Evolutionary conservation across 2,113 vertebrate genomes (phyloP).

Genomic region (Megaceryle maxima): DNA sequence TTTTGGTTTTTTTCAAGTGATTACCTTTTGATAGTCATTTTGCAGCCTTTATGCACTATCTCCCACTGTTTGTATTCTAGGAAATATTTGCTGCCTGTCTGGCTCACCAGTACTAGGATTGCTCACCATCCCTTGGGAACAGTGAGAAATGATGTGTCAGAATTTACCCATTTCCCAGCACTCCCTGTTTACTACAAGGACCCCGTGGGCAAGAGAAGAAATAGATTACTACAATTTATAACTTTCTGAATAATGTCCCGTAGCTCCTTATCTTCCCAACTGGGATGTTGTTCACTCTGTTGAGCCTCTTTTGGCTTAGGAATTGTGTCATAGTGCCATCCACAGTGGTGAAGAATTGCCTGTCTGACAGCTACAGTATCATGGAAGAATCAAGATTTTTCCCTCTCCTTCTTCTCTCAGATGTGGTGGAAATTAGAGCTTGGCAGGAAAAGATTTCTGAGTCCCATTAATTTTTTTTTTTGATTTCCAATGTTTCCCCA

Average conservation of each 20-base stretch:
- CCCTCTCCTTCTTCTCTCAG: neutral
- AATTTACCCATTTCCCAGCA: conserved; percentile 27
- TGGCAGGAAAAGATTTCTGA: neutral
- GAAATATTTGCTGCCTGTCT: conserved; percentile 51
- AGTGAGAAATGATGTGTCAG: conserved; percentile 61
- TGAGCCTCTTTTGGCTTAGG: conserved; percentile 17
- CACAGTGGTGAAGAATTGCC: neutral
- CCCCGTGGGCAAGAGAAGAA: conserved; percentile 44
- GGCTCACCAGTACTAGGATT: conserved; percentile 26
- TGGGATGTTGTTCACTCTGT: conserved; percentile 14
- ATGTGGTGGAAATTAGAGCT: neutral
- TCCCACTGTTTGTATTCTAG: conserved; percentile 38
- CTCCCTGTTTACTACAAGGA: conserved; percentile 42
- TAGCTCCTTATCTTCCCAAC: conserved; percentile 39
- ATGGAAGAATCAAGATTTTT: neutral
- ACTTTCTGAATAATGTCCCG: conserved; percentile 48
- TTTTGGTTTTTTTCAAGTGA: neutral
- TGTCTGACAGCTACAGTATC: neutral
- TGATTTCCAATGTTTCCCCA: neutral
- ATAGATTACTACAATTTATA: conserved; percentile 57
- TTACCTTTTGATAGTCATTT: conserved; percentile 28
- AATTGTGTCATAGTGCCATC: conserved; percentile 3
- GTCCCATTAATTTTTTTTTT: neutral
- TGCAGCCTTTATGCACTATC: neutral
- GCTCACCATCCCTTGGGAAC: conserved; percentile 37